Evolutionary conservation across 2,113 vertebrate genomes (phyloP).

Genomic region (Laticauda laticaudata): DNA sequence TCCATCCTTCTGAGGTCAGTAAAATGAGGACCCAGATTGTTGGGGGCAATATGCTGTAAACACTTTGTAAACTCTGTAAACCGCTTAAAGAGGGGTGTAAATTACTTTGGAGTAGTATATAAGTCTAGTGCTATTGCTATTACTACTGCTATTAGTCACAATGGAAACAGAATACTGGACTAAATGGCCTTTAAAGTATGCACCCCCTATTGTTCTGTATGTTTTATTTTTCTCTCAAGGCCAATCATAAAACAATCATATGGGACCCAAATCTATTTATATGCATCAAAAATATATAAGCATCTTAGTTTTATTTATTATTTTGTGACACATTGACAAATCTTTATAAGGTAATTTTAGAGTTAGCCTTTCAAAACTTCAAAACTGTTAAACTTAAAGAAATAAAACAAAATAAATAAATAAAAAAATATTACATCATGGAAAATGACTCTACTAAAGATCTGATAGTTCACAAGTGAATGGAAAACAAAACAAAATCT

Average conservation of each 20-base stretch:
- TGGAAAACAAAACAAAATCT: not conserved
- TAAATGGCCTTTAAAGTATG: not conserved
- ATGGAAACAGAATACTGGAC: not conserved
- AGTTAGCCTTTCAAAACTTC: not conserved
- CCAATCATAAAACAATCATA: too few species aligned
- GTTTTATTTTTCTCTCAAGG: too few species aligned
- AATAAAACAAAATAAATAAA: not conserved
- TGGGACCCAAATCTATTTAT: too few species aligned
- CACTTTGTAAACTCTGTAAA: too few species aligned
- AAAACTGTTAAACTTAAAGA: not conserved
- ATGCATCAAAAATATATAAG: too few species aligned
- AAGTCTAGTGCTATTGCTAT: too few species aligned
- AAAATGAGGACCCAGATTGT: too few species aligned
- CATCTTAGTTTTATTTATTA: not conserved
- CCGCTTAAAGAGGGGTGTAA: too few species aligned
- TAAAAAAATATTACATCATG: not conserved
- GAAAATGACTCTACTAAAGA: not conserved
- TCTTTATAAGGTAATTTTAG: not conserved
- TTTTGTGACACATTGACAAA: not conserved
- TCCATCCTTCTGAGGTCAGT: too few species aligned
- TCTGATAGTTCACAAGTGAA: not conserved
- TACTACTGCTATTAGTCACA: not conserved
- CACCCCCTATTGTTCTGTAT: too few species aligned
- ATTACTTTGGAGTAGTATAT: too few species aligned
- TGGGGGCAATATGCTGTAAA: too few species aligned